Percentiles rank a stretch among this genome's conserved stretches.
Evolutionary conservation across 2,888 invertebrate species (phyloP).

Genomic region (Napeogenes inachia): DNA sequence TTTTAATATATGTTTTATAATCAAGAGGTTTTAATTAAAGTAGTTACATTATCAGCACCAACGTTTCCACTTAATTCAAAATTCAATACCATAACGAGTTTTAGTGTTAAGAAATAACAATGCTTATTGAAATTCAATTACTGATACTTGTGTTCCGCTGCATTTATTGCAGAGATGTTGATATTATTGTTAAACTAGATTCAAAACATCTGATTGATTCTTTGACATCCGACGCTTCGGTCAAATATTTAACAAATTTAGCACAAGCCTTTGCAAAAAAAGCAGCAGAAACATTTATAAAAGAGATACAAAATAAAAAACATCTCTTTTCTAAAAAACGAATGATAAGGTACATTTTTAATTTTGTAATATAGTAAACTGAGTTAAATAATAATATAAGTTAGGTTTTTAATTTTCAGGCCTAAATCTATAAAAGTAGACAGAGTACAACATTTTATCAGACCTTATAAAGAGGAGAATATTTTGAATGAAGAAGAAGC

Average conservation of each 20-base stretch:
- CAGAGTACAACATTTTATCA: constrained; percentile 6
- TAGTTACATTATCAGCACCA: neutral
- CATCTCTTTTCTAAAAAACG: neutral
- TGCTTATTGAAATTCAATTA: constrained; percentile 36
- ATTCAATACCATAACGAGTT: neutral
- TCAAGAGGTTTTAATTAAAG: neutral
- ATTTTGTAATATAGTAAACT: neutral
- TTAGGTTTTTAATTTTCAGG: constrained; percentile 3
- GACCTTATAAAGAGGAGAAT: constrained; percentile 8
- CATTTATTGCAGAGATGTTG: constrained; percentile 21
- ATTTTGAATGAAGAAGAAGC: constrained; percentile 37
- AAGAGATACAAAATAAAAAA: constrained; percentile 36
- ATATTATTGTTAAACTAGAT: constrained; percentile 37
- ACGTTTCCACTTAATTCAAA: neutral
- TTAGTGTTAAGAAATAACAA: constrained; percentile 24
- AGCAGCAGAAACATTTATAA: constrained; percentile 42
- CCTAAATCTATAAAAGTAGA: neutral
- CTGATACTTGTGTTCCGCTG: constrained; percentile 24
- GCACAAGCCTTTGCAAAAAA: constrained; percentile 44
- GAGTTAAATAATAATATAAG: neutral
- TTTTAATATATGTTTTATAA: no score
- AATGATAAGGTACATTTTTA: neutral
- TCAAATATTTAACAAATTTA: constrained; percentile 40
- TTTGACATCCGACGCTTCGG: constrained; percentile 40
- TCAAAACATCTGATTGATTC: constrained; percentile 41